Conservation (phyloP, 2,113 vertebrate genomes). For the Leptobrachium ailaonicum region DNA sequence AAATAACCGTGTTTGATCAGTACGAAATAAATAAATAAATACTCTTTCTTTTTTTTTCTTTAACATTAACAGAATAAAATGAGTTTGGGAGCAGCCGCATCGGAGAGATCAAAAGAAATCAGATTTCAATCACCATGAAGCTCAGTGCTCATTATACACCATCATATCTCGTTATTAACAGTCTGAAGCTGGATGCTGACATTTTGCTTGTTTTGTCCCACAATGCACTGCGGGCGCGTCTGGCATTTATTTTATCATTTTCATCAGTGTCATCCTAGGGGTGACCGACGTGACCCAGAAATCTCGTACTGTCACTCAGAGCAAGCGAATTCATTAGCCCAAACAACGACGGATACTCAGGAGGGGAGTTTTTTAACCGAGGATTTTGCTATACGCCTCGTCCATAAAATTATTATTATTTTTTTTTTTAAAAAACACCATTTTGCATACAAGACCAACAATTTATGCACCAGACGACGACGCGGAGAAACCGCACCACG, state of each 20-base stretch:
- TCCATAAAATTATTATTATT: too few relatives aligned
- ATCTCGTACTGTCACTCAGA: slow-evolving; percentile 86
- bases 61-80: slow-evolving; percentile 62
- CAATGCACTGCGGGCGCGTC: slow-evolving; percentile 78
- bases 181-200: slow-evolving; percentile 69
- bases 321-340: slow-evolving; percentile 89
- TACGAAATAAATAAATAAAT: slow-evolving; percentile 50
- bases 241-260: slow-evolving; percentile 81
- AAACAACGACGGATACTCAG: slow-evolving; percentile 72
- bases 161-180: slow-evolving; percentile 81
- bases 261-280: slow-evolving; percentile 74
- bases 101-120: slow-evolving; percentile 75
- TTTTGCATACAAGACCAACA: slow-evolving; percentile 87
- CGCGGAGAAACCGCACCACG: slow-evolving; percentile 75
- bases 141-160: slow-evolving; percentile 77
- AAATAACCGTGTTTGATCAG: slow-evolving; percentile 55
- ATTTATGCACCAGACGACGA: slow-evolving; percentile 73
- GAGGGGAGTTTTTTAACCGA: slow-evolving; percentile 74
- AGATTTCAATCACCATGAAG: slow-evolving; percentile 75
- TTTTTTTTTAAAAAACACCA: slow-evolving; percentile 58
- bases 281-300: slow-evolving; percentile 80
- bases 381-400: slow-evolving; percentile 65
- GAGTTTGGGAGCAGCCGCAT: slow-evolving; percentile 73
- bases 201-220: slow-evolving; percentile 77
- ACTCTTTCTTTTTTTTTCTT: slow-evolving; percentile 27